Percentiles rank a stretch among this genome's conserved stretches.
phyloP scores from a whole-genome alignment of 2,888 invertebrate species.

The Encarsia formosa region DNA sequence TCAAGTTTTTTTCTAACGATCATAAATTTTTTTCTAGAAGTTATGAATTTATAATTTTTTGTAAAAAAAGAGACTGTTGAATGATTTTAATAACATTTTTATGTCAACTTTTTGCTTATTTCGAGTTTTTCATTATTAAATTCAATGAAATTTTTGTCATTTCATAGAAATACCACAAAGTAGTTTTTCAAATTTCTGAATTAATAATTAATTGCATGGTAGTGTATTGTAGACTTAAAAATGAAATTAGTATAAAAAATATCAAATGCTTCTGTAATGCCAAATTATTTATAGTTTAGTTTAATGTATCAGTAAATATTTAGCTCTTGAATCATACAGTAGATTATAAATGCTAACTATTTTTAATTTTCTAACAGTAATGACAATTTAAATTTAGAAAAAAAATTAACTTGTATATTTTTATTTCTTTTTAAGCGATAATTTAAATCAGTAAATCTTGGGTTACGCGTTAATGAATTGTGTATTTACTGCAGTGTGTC shows the following conservation, averaged over 20 bases:
- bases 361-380: no score
- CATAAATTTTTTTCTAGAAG: no score
- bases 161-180: not conserved
- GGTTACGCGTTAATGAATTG: constrained; percentile 12
- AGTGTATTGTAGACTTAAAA: not conserved
- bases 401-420: no score
- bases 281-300: not conserved
- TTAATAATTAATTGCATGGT: not conserved
- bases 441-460: constrained; percentile 11
- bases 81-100: not conserved
- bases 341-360: no score
- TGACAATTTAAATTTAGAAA: no score
- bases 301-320: no score
- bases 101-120: not conserved
- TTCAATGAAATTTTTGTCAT: not conserved
- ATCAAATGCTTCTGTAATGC: not conserved
- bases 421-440: no score
- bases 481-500: constrained; percentile 2
- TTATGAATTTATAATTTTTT: not conserved
- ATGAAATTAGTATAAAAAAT: not conserved
- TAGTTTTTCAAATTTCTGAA: not conserved
- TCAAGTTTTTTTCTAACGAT: no score
- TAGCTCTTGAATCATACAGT: no score
- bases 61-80: not conserved
- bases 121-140: not conserved